These are phyloP conservation scores for Eulemur mongoz DNA, from an alignment of 2,797 vertebrate genomes.

Conservation along the genomic window DNA sequence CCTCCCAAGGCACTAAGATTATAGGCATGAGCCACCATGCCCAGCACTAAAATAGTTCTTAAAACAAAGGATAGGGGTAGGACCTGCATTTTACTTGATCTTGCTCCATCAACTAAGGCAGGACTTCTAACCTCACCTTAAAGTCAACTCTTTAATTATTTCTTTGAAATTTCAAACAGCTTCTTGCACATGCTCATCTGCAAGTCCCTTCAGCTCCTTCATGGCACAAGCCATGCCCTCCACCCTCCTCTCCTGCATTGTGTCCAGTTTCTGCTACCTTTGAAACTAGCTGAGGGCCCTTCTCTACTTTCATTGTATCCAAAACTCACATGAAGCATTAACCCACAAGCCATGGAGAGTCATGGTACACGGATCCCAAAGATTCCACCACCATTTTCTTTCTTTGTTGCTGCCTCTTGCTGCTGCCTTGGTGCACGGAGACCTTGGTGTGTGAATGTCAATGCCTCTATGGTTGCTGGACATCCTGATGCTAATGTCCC, in stretches of 20 bases:
- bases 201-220: background rate
- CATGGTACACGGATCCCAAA: background rate
- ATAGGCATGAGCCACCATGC: no score
- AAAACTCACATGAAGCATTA: background rate
- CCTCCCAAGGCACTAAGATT: no score
- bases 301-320: background rate
- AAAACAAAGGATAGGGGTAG: background rate
- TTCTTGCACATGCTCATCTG: background rate
- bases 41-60: background rate
- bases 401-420: background rate
- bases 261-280: background rate
- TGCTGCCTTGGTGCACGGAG: background rate
- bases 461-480: background rate
- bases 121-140: background rate
- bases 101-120: background rate
- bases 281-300: background rate
- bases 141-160: background rate
- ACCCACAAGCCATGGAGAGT: background rate
- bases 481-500: background rate
- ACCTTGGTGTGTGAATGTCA: background rate
- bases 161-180: background rate
- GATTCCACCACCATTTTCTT: background rate
- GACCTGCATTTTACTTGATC: background rate
- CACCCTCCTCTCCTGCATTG: background rate
- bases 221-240: background rate